phyloP scores from a whole-genome alignment of 1,140 invertebrate genomes.

The Chlorops oryzae region DNA sequence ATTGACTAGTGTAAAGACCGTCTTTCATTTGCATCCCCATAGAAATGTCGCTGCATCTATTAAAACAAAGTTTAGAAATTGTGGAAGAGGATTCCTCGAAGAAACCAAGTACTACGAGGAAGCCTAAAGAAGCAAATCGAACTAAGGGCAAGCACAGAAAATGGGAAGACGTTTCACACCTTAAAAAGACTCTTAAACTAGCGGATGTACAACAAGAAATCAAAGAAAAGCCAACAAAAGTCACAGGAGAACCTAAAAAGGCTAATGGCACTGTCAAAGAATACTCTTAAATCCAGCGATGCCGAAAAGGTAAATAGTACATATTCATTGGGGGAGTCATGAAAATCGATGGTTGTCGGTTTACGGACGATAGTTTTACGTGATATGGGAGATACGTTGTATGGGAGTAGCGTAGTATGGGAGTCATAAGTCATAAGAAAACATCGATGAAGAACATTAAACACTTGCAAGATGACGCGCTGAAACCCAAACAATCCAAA shows the following conservation, averaged over 20 bases:
- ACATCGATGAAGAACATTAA: too few relatives aligned
- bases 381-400: too few relatives aligned
- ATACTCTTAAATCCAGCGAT: constrained; percentile 5
- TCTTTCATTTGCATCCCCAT: too few relatives aligned
- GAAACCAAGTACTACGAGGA: not conserved
- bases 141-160: not conserved
- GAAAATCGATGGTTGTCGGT: too few relatives aligned
- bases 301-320: constrained; percentile 13
- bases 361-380: too few relatives aligned
- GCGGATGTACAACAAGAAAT: constrained; percentile 5
- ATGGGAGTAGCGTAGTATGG: too few relatives aligned
- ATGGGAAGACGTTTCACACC: not conserved
- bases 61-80: constrained; percentile 18
- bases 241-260: constrained; percentile 13
- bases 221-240: constrained; percentile 4
- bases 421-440: too few relatives aligned
- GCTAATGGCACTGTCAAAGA: constrained; percentile 11
- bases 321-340: too few relatives aligned
- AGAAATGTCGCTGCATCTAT: constrained; percentile 15
- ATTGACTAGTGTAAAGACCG: too few relatives aligned
- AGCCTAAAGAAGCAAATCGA: not conserved
- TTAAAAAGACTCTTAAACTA: not conserved
- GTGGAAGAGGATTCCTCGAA: constrained; percentile 6
- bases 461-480: too few relatives aligned
- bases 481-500: too few relatives aligned